Percentiles rank a stretch among this genome's conserved stretches.
phyloP scores from a whole-genome alignment of 2,888 invertebrate species.

The Mythimna pallens region DNA sequence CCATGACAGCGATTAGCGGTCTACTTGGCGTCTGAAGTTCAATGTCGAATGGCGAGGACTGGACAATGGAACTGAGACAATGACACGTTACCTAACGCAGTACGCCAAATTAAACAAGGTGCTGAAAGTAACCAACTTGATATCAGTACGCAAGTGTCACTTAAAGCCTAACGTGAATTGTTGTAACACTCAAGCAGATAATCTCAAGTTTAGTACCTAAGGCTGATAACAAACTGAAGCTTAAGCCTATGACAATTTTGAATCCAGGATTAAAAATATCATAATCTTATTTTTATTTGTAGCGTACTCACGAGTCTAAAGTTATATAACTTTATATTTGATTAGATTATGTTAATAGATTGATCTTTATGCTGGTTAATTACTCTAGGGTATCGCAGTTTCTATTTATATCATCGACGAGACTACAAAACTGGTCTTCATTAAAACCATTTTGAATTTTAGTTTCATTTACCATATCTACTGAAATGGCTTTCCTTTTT shows the following conservation, averaged over 20 bases:
- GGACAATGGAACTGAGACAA: slow-evolving; percentile 49
- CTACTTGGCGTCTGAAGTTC: slow-evolving; percentile 76
- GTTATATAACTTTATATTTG: not conserved
- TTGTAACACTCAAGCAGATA: too few species aligned
- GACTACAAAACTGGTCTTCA: not conserved
- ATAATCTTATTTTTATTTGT: too few species aligned
- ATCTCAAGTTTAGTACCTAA: too few species aligned
- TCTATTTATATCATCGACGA: not conserved
- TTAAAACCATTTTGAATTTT: not conserved
- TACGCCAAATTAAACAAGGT: slow-evolving; percentile 45
- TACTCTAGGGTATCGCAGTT: not conserved
- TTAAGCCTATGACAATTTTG: too few species aligned
- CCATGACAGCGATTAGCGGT: slow-evolving; percentile 72
- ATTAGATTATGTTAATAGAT: not conserved
- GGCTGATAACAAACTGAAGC: not conserved
- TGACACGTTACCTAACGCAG: slow-evolving; percentile 44
- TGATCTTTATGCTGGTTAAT: too few species aligned
- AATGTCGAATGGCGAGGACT: slow-evolving; percentile 70
- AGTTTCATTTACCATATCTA: not conserved
- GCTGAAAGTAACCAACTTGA: not conserved
- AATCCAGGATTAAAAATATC: too few species aligned
- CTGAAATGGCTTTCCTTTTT: slow-evolving; percentile 28
- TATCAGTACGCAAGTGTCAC: not conserved
- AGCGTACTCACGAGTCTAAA: too few species aligned
- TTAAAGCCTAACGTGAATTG: not conserved